Conservation (phyloP, 2,888 invertebrate genomes). For the Caenorhabditis virilis region DNA sequence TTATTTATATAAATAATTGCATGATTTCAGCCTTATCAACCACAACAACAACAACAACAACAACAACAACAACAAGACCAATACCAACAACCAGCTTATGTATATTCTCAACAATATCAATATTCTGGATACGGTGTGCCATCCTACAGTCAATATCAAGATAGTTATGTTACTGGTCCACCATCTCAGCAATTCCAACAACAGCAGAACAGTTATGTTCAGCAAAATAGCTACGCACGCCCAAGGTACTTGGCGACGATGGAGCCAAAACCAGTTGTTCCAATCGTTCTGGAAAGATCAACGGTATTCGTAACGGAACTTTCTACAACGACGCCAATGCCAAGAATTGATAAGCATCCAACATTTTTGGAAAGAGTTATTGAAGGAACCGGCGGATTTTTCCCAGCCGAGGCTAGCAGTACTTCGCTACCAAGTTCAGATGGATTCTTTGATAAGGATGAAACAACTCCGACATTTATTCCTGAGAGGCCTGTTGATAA, state of each 20-base stretch:
- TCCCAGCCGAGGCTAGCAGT: neutral
- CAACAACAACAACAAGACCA: too few relatives aligned
- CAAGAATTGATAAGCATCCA: slow-evolving; percentile 9
- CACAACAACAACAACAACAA: slow-evolving; percentile 11
- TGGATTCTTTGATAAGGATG: neutral
- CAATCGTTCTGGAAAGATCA: slow-evolving; percentile 29
- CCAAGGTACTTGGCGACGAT: slow-evolving; percentile 28
- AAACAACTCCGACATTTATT: neutral
- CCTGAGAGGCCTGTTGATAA: slow-evolving; percentile 3
- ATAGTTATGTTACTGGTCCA: slow-evolving; percentile 25
- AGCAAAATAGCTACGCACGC: slow-evolving; percentile 10
- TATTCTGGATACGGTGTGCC: slow-evolving; percentile 15
- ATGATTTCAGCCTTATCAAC: slow-evolving; percentile 5
- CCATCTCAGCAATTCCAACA: slow-evolving; percentile 2
- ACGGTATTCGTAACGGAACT: slow-evolving; percentile 20
- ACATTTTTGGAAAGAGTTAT: slow-evolving; percentile 24
- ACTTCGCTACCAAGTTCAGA: neutral
- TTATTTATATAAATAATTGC: slow-evolving; percentile 20
- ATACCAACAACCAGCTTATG: slow-evolving; percentile 8
- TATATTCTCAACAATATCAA: neutral
- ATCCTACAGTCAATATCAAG: slow-evolving; percentile 12
- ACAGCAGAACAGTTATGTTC: too few relatives aligned
- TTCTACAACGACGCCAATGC: neutral
- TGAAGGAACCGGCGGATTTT: neutral
- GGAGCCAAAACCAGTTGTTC: slow-evolving; percentile 26